phyloP scores from a whole-genome alignment of 2,113 vertebrate genomes.

The Pogona vitticeps region DNA sequence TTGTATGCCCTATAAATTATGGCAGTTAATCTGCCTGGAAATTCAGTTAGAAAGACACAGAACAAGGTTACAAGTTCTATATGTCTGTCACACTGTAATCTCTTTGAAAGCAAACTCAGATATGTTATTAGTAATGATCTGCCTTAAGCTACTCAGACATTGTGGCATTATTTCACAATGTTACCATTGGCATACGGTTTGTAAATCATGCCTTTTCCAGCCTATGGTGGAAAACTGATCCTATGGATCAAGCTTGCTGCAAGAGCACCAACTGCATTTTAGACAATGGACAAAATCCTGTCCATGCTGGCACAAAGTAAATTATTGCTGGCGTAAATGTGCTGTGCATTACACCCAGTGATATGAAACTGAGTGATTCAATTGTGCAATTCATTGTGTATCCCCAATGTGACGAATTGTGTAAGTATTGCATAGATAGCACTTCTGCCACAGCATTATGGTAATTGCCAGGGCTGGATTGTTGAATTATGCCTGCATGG shows the following conservation, averaged over 20 bases:
- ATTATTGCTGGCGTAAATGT: too few relatives aligned
- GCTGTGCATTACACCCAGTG: too few relatives aligned
- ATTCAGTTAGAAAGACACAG: conserved; percentile 7
- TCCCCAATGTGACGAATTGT: too few relatives aligned
- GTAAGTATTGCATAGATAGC: too few relatives aligned
- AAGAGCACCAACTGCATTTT: background rate
- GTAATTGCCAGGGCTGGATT: too few relatives aligned
- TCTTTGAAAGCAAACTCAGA: conserved; percentile 3
- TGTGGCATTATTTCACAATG: background rate
- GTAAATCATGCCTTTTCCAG: background rate
- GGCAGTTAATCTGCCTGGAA: background rate
- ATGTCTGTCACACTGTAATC: conserved; percentile 9
- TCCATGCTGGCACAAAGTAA: too few relatives aligned
- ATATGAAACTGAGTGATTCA: too few relatives aligned
- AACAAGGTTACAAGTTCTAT: conserved; percentile 18
- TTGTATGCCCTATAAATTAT: background rate
- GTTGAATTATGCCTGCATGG: too few relatives aligned
- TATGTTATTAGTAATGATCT: background rate
- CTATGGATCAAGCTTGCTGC: background rate
- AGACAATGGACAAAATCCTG: too few relatives aligned
- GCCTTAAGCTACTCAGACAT: background rate
- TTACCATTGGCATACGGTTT: conserved; percentile 7
- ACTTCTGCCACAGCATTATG: too few relatives aligned
- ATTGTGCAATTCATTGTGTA: too few relatives aligned
- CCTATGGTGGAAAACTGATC: background rate